These are phyloP conservation scores for Pristionchus entomophagus DNA, from an alignment of 2,888 invertebrate genomes.

Conservation along the genomic window DNA sequence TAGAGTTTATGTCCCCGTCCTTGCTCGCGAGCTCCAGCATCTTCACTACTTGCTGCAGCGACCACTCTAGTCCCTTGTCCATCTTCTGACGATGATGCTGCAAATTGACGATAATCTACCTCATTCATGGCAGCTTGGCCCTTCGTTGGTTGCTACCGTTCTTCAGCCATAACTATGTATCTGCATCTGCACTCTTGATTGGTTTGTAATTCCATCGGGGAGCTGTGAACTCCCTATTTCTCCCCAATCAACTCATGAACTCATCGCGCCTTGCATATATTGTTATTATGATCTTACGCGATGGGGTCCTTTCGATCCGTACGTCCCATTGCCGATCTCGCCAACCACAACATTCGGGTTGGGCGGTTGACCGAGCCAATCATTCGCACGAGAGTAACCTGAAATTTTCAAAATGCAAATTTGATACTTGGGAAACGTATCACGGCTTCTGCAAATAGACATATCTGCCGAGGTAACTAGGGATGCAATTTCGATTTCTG, in stretches of 20 bases:
- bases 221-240: no score
- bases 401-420: no score
- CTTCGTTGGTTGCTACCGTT: no score
- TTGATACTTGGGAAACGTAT: no score
- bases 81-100: background rate
- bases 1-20: background rate
- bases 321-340: background rate
- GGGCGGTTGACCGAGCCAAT: background rate
- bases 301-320: conserved; percentile 19
- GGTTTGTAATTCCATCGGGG: no score
- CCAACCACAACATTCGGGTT: background rate
- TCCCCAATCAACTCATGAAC: background rate
- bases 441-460: no score
- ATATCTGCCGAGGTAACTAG: no score
- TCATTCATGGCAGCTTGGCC: no score
- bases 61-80: background rate
- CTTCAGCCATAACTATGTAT: no score
- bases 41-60: background rate
- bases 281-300: background rate
- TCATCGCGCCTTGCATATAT: no score
- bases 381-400: background rate
- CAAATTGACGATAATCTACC: background rate
- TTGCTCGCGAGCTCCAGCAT: background rate
- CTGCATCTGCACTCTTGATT: no score
- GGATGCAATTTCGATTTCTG: no score